phyloP scores from a whole-genome alignment of 1,140 invertebrate species.

The Drosophila jambulina region DNA sequence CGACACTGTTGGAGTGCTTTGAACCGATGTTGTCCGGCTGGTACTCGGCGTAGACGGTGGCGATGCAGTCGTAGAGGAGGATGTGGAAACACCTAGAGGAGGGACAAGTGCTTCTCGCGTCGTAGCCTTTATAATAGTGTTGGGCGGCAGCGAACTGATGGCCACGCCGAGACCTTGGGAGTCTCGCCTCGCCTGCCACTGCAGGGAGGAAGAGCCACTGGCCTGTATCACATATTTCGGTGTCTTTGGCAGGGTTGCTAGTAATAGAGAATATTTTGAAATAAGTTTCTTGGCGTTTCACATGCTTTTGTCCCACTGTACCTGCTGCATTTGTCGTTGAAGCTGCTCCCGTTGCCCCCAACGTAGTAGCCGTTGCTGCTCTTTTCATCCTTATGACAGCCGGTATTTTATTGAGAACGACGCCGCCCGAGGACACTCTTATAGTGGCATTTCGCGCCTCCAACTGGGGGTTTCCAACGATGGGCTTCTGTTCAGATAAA shows the following conservation, averaged over 20 bases:
- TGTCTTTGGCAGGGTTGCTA: slow-evolving; percentile 44
- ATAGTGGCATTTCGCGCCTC: slow-evolving; percentile 14
- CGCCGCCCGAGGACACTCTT: slow-evolving; percentile 25
- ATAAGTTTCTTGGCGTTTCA: not conserved
- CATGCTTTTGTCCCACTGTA: slow-evolving; percentile 30
- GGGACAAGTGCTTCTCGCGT: slow-evolving; percentile 22
- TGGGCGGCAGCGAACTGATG: slow-evolving; percentile 74
- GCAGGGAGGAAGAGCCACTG: slow-evolving; percentile 14
- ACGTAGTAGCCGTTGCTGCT: slow-evolving; percentile 1
- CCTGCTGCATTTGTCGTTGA: not conserved
- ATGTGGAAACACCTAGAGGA: not conserved
- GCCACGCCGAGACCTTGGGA: slow-evolving; percentile 56
- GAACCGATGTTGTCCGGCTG: not conserved
- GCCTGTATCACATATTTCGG: slow-evolving; percentile 64
- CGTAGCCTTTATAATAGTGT: slow-evolving; percentile 78
- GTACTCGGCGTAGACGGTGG: slow-evolving; percentile 5
- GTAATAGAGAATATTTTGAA: not conserved
- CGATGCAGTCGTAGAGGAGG: not conserved
- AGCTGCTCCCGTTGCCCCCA: not conserved
- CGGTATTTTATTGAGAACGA: slow-evolving; percentile 65
- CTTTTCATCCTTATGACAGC: slow-evolving; percentile 73
- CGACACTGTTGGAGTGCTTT: slow-evolving; percentile 15
- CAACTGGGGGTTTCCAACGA: slow-evolving; percentile 35
- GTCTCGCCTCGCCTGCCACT: slow-evolving; percentile 26
- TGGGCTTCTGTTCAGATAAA: slow-evolving; percentile 13